These are phyloP conservation scores for Hyles vespertilio DNA, from an alignment of 1,140 invertebrate species.

Conservation along the genomic window DNA sequence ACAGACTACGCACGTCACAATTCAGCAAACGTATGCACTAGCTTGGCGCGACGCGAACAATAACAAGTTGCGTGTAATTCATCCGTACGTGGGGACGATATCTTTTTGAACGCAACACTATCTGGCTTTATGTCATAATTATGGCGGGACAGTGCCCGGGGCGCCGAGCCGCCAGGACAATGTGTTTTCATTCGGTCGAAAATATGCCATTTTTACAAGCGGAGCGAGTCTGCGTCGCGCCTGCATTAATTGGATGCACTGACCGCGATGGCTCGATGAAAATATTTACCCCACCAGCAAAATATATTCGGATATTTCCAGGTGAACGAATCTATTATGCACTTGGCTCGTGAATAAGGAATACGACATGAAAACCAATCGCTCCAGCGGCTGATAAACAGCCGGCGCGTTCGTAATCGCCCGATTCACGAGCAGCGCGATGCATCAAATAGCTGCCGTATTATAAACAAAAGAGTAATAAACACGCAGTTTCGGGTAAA, in stretches of 20 bases:
- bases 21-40: conserved; percentile 48
- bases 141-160: conserved; percentile 14
- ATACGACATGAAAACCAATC: conserved; percentile 46
- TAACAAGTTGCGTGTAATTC: no score
- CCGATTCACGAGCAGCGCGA: no score
- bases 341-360: conserved; percentile 29
- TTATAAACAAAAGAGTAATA: no score
- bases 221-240: conserved; percentile 22
- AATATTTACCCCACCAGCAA: conserved; percentile 38
- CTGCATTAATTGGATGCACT: conserved; percentile 56
- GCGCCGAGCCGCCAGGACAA: conserved; percentile 17
- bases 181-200: conserved; percentile 33
- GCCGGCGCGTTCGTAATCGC: conserved; percentile 16
- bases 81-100: no score
- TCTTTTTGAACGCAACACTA: conserved; percentile 13
- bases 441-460: no score
- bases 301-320: conserved; percentile 56
- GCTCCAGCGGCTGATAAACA: conserved; percentile 41
- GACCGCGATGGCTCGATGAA: conserved; percentile 41
- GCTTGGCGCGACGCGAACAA: no score
- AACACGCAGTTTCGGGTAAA: no score
- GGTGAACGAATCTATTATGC: conserved; percentile 50
- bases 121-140: conserved; percentile 23
- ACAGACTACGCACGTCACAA: conserved; percentile 35
- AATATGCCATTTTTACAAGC: conserved; percentile 47